These are phyloP conservation scores for Musca domestica DNA, from an alignment of 1,140 invertebrate genomes.

Conservation along the genomic window DNA sequence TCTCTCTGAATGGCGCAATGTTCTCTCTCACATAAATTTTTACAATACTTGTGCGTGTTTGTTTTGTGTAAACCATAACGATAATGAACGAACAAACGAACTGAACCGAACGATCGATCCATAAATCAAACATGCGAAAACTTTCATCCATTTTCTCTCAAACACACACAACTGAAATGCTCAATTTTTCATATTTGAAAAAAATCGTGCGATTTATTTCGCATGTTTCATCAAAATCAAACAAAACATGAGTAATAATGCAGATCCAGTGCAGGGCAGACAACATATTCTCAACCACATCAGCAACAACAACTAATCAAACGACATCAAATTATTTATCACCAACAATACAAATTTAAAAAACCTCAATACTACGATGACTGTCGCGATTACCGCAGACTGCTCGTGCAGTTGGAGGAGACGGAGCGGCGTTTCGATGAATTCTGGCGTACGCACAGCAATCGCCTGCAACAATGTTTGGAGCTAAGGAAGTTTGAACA, in stretches of 20 bases:
- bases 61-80: neutral
- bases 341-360: conserved; percentile 49
- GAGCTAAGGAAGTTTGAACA: conserved; percentile 87
- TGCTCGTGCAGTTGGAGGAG: conserved; percentile 92
- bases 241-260: conserved; percentile 28
- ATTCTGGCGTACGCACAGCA: conserved; percentile 89
- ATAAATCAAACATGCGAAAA: neutral
- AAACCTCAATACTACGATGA: conserved; percentile 49
- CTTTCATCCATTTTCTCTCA: neutral
- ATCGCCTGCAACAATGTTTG: conserved; percentile 83
- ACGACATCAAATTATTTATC: conserved; percentile 49
- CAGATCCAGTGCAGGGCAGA: conserved; percentile 47
- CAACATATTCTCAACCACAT: conserved; percentile 23
- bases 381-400: conserved; percentile 59
- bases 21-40: neutral
- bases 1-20: neutral
- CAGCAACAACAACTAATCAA: conserved; percentile 30
- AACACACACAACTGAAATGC: conserved; percentile 3
- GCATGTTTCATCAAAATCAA: conserved; percentile 1
- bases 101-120: too few relatives aligned
- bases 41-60: conserved; percentile 1
- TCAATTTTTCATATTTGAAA: conserved; percentile 3
- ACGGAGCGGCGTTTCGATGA: conserved; percentile 90
- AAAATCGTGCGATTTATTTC: neutral
- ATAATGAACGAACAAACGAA: neutral